These are phyloP conservation scores for Oreocharis arfaki DNA, from an alignment of 2,113 vertebrate species.

Conservation along the genomic window DNA sequence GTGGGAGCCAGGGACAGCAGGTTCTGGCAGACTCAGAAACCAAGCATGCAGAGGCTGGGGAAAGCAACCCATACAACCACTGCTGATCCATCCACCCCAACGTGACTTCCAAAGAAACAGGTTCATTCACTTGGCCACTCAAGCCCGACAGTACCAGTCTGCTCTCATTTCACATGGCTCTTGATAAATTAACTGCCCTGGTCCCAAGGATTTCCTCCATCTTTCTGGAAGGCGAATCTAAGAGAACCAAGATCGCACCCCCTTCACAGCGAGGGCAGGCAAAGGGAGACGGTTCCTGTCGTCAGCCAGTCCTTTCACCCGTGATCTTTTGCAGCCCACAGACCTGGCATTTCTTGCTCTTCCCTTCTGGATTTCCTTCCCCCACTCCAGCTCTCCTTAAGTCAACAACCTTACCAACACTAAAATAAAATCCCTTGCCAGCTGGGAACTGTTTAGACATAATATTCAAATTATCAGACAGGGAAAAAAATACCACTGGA, in stretches of 20 bases:
- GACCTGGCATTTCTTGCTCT: neutral
- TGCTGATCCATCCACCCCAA: fast-evolving
- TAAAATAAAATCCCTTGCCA: neutral
- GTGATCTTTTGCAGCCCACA: neutral
- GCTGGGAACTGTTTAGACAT: neutral
- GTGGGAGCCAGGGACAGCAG: neutral
- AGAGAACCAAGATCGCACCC: neutral
- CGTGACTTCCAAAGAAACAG: neutral
- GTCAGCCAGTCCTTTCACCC: neutral
- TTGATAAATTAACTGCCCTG: neutral
- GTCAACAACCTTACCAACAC: neutral
- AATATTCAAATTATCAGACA: neutral
- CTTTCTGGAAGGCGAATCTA: neutral
- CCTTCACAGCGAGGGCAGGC: fast-evolving
- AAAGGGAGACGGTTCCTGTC: neutral
- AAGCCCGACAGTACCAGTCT: neutral
- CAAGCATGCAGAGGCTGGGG: neutral
- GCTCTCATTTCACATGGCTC: fast-evolving
- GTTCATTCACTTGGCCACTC: fast-evolving
- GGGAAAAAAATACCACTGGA: neutral
- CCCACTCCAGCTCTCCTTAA: neutral
- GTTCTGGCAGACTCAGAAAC: neutral
- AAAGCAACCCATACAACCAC: neutral
- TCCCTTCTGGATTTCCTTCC: neutral
- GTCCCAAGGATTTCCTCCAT: neutral